A percentile compares a stretch with the other conserved stretches of the same genome.
phyloP scores from a whole-genome alignment of 2,797 vertebrate species.

The Tokudaia muenninki region DNA sequence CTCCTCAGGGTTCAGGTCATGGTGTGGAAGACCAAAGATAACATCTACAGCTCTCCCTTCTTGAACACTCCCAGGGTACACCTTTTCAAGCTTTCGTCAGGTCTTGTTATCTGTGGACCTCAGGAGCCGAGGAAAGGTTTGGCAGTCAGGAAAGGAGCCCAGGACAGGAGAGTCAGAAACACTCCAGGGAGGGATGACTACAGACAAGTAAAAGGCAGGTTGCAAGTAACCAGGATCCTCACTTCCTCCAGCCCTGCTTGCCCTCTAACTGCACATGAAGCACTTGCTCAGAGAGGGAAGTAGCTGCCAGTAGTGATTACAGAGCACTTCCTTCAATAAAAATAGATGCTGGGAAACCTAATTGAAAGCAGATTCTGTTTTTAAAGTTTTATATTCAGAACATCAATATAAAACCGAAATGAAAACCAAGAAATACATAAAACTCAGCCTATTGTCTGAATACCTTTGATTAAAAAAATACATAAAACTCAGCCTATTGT shows the following conservation, averaged over 20 bases:
- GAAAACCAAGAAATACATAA: not conserved
- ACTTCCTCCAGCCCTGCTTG: not conserved
- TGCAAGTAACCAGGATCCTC: not conserved
- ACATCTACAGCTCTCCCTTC: not conserved
- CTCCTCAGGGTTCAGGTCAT: not conserved
- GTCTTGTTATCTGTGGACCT: not conserved
- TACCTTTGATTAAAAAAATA: not conserved
- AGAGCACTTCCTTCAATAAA: slow-evolving; percentile 52
- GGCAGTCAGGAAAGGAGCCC: not conserved
- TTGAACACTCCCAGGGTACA: not conserved
- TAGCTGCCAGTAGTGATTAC: slow-evolving; percentile 56
- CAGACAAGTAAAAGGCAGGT: not conserved
- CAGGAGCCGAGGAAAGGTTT: not conserved
- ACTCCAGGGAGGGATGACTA: not conserved
- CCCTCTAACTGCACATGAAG: not conserved
- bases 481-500: not conserved
- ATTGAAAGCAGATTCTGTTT: slow-evolving; percentile 60
- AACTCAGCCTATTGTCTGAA: not conserved
- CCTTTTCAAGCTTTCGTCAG: not conserved
- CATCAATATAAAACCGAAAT: slow-evolving; percentile 20
- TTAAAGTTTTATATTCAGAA: slow-evolving; percentile 58
- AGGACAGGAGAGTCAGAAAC: not conserved
- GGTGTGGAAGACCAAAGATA: not conserved
- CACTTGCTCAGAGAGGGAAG: slow-evolving; percentile 51
- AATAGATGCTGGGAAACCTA: slow-evolving; percentile 50